Conservation (phyloP, 2,797 vertebrate genomes). For the Enteromius paludinosus region DNA sequence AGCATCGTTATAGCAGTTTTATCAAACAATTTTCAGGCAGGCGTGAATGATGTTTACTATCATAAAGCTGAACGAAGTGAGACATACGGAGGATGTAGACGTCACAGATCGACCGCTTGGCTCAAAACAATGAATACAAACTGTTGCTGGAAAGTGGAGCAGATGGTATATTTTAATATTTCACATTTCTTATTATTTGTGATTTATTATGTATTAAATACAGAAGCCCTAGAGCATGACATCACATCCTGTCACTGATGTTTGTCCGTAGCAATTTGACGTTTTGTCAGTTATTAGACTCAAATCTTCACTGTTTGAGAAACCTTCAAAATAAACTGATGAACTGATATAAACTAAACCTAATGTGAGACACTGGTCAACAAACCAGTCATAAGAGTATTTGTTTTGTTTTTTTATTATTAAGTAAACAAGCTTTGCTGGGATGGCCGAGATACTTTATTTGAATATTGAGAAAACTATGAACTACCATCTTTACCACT, state of each 20-base stretch:
- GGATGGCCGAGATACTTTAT: too few species aligned
- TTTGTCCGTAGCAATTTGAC: background rate
- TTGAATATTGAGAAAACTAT: too few species aligned
- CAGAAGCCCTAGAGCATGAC: conserved; percentile 3
- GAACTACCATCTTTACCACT: too few species aligned
- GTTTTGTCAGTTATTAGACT: background rate
- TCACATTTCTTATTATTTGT: background rate
- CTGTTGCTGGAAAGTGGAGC: background rate
- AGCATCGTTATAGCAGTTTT: background rate
- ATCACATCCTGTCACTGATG: conserved; percentile 5
- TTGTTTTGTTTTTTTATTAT: background rate
- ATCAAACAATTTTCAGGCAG: background rate
- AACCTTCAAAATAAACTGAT: background rate
- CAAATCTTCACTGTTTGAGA: background rate
- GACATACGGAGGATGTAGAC: background rate
- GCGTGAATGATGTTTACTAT: background rate
- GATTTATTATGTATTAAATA: conserved; percentile 15
- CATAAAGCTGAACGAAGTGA: background rate
- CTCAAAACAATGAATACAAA: background rate
- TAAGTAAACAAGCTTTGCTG: too few species aligned
- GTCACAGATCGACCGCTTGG: background rate
- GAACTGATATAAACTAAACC: too few species aligned
- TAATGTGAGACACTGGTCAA: too few species aligned
- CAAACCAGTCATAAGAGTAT: too few species aligned
- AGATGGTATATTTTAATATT: conserved; percentile 5